A percentile compares a stretch with the other conserved stretches of the same genome.
Conservation (phyloP, 2,113 vertebrate genomes). For the Argyrosomus japonicus region DNA sequence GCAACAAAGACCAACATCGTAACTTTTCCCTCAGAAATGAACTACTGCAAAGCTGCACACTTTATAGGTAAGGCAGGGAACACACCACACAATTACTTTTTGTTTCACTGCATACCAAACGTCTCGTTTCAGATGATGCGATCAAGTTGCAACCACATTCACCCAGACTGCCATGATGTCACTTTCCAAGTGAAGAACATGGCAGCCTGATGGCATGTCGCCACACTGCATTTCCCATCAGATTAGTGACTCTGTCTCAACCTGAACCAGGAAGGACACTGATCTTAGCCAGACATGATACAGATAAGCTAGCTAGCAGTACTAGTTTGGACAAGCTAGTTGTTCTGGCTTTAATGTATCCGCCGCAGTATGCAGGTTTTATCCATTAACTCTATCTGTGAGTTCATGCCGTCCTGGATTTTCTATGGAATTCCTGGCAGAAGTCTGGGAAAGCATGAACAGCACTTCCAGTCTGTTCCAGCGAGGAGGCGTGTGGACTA, state of each 20-base stretch:
- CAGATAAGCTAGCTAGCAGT: background rate
- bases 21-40: slow-evolving; percentile 24
- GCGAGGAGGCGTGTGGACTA: slow-evolving; percentile 49
- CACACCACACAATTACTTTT: slow-evolving; percentile 50
- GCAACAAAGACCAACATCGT: slow-evolving; percentile 28
- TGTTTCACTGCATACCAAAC: slow-evolving; percentile 61
- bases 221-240: slow-evolving; percentile 49
- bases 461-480: slow-evolving; percentile 56
- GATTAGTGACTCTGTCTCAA: slow-evolving; percentile 22
- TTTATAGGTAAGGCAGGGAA: slow-evolving; percentile 39
- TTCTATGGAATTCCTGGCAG: slow-evolving; percentile 65
- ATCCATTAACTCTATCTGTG: slow-evolving; percentile 44
- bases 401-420: slow-evolving; percentile 46
- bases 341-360: background rate
- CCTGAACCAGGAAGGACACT: background rate
- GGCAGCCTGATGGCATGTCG: slow-evolving; percentile 35
- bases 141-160: slow-evolving; percentile 56
- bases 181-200: slow-evolving; percentile 55
- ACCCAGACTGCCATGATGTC: slow-evolving; percentile 58
- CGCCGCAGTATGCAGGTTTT: background rate
- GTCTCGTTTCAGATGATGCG: slow-evolving; percentile 46
- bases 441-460: slow-evolving; percentile 73
- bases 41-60: slow-evolving; percentile 4
- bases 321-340: slow-evolving; percentile 10
- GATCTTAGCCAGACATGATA: background rate